Percentiles rank a stretch among this genome's conserved stretches.
These are phyloP conservation scores for Dicerorhinus sumatrensis DNA, from an alignment of 2,113 vertebrate genomes.

Conservation along the genomic window DNA sequence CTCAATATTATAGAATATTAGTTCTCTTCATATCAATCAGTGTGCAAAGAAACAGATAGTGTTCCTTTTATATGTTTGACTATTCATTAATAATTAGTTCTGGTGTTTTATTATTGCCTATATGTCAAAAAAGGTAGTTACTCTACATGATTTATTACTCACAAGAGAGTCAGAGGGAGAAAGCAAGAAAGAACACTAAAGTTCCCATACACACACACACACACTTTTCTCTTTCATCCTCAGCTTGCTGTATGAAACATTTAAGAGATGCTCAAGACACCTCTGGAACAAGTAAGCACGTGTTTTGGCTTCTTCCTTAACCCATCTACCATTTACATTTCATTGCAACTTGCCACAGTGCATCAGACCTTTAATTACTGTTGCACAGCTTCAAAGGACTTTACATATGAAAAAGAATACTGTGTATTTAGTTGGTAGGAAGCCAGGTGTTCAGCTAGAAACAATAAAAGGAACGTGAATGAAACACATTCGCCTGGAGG, in stretches of 20 bases:
- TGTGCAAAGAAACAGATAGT: not conserved
- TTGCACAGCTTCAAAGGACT: not conserved
- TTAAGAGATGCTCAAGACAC: not conserved
- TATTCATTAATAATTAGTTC: not conserved
- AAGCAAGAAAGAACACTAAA: not conserved
- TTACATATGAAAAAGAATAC: not conserved
- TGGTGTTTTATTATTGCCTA: not conserved
- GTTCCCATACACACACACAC: not conserved
- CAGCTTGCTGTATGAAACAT: not conserved
- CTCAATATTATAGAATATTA: not conserved
- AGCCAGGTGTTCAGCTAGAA: not conserved
- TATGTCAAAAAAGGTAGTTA: not conserved
- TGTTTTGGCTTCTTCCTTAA: not conserved
- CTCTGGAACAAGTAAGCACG: not conserved
- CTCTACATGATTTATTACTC: not conserved
- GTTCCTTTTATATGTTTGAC: not conserved
- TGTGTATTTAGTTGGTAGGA: not conserved
- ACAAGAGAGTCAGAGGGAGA: not conserved
- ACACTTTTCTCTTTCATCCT: not conserved
- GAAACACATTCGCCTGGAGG: not conserved
- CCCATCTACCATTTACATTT: not conserved
- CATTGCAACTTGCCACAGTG: not conserved
- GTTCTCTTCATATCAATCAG: not conserved
- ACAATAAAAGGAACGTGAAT: constrained; percentile 4
- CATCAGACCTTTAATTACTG: not conserved